Evolutionary conservation across 2,113 vertebrate species (phyloP), one percentile per base, ranked within the genome.

Genomic region (Porphyrio hochstetteri): DNA sequence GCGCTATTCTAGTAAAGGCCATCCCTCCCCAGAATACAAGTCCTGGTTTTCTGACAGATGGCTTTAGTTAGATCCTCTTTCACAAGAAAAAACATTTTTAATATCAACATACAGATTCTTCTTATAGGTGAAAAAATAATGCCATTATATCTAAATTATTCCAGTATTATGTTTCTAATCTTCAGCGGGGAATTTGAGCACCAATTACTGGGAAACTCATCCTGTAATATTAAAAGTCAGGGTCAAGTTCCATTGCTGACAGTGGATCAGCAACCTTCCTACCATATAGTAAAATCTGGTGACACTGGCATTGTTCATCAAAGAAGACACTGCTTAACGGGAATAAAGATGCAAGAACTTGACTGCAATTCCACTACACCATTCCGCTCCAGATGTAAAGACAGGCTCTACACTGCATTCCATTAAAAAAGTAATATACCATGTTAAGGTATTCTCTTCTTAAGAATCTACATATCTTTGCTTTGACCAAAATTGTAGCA

Each of bases 41-140:
- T 82, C 27, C 59, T 76, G 16, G 53, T 95, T 91, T 96, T 95
- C 77, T 96, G 85, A 93, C 80, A 96, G 77, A 90, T 82, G 60
- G 85, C 29, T 93, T 93, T 71, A 81, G 9, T 60, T 56, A 80
- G 9, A 80, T 67, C 56, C 18, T 25, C 21, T 60, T 78, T n/a
- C 50, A 35, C 16, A 70, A 44, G 56, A 79, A 88, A 48, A 76
- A 85, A 31, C 6, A 20, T 70, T 42, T 78, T 76, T 56, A 83
- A 29, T 75, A 90, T 20, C 56, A 78, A 84, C 69, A 90, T 31
- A 92, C 35, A 94, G 59, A 86, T 68, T 87, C 48, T 93, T 81
- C 44, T 90, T 63, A 82, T 24, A 83, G 23, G 70, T 40, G 11
- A 89, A 90, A 92, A 92, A 86, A 78, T 57, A 93, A 85, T 53